phyloP scores from a whole-genome alignment of 2,113 vertebrate species.

The Mesitornis unicolor region DNA sequence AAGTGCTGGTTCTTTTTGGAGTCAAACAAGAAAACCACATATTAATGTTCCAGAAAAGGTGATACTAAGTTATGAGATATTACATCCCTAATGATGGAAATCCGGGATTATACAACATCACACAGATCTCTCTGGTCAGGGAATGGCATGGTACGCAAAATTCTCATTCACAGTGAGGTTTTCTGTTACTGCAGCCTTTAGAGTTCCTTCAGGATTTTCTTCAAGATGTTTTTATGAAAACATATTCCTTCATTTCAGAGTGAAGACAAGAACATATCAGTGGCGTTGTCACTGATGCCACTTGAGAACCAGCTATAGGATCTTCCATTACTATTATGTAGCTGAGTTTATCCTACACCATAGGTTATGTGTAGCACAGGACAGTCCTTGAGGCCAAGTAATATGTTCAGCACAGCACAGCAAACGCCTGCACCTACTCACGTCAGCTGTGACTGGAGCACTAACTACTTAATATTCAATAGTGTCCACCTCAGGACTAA shows the following conservation, averaged over 20 bases:
- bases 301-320: background rate
- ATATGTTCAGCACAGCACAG: background rate
- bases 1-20: background rate
- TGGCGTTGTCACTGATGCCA: background rate
- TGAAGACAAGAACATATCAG: background rate
- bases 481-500: background rate
- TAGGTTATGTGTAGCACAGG: background rate
- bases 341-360: background rate
- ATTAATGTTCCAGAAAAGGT: background rate
- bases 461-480: background rate
- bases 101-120: background rate
- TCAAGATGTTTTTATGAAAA: background rate
- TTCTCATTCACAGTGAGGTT: fast-evolving
- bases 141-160: background rate
- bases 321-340: background rate
- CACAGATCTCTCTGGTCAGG: background rate
- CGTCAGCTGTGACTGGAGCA: background rate
- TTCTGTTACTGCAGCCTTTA: fast-evolving
- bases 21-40: background rate
- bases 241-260: background rate
- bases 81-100: background rate
- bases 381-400: background rate
- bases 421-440: background rate
- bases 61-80: background rate
- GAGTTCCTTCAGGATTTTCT: background rate